Conservation (phyloP, 1,140 invertebrate species). For the Wasmannia auropunctata region DNA sequence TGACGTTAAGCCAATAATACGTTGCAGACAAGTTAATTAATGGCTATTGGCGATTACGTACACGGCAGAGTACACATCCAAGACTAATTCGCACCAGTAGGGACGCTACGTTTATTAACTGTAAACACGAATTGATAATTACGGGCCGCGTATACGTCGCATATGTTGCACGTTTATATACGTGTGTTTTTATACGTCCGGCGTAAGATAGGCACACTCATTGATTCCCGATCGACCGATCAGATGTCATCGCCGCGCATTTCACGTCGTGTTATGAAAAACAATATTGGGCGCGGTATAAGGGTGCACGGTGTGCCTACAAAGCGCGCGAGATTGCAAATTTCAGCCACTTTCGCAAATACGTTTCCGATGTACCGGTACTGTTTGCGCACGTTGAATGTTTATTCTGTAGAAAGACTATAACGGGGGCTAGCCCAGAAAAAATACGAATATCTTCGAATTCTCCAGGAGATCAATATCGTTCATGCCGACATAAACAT, state of each 20-base stretch:
- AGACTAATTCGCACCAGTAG: constrained; percentile 1
- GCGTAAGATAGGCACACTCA: not conserved
- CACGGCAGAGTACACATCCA: not conserved
- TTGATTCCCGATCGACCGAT: constrained; percentile 33
- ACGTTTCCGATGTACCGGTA: constrained; percentile 15
- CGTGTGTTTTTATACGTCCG: not conserved
- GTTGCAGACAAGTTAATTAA: constrained; percentile 10
- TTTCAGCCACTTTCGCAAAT: constrained; percentile 44
- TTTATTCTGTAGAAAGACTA: constrained; percentile 42
- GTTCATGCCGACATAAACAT: not conserved
- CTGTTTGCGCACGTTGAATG: constrained; percentile 42
- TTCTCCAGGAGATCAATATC: constrained; percentile 17
- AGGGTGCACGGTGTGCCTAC: not conserved
- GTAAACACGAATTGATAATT: constrained; percentile 24
- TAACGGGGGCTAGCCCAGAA: not conserved
- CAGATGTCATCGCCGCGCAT: constrained; percentile 9
- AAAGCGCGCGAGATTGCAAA: constrained; percentile 32
- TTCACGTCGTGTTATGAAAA: constrained; percentile 43
- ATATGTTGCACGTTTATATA: not conserved
- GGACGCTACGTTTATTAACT: constrained; percentile 15
- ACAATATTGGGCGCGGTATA: constrained; percentile 41
- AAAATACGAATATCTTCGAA: constrained; percentile 36
- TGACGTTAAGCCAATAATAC: not conserved
- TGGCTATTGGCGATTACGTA: constrained; percentile 5
- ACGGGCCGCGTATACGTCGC: not conserved